Evolutionary conservation across 2,113 vertebrate genomes (phyloP).

Genomic region (Pongo abelii): DNA sequence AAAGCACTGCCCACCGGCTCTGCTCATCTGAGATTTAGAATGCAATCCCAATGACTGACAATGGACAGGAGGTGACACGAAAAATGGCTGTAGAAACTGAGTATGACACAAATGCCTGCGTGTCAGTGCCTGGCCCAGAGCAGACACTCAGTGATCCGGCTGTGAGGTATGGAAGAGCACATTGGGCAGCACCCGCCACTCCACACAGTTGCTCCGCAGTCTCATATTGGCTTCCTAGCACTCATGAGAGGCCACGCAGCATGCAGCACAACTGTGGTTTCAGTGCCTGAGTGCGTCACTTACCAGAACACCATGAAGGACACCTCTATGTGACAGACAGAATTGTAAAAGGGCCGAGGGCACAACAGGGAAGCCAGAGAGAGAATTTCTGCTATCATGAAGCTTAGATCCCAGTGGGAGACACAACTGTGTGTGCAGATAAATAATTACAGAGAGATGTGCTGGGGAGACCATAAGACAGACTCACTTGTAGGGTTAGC

Average conservation of each 20-base stretch:
- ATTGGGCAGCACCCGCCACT: neutral
- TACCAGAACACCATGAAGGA: neutral
- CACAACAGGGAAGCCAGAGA: neutral
- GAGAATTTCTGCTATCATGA: neutral
- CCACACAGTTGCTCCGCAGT: neutral
- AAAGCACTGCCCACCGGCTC: neutral
- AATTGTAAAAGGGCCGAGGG: neutral
- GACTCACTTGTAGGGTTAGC: neutral
- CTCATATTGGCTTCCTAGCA: neutral
- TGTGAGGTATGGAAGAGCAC: neutral
- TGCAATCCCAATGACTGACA: neutral
- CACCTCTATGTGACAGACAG: neutral
- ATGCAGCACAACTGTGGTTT: neutral
- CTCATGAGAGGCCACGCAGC: neutral
- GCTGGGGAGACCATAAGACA: neutral
- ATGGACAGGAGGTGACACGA: neutral
- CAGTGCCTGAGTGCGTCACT: neutral
- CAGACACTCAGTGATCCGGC: neutral
- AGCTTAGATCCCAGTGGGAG: neutral
- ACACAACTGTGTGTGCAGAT: neutral
- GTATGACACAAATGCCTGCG: neutral
- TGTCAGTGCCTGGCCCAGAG: too few species aligned
- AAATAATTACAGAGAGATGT: conserved; percentile 20
- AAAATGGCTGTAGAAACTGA: neutral
- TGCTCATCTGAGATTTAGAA: neutral